A percentile compares a stretch with the other conserved stretches of the same genome.
Conservation (phyloP, 2,797 vertebrate genomes). For the Enteromius paludinosus region DNA sequence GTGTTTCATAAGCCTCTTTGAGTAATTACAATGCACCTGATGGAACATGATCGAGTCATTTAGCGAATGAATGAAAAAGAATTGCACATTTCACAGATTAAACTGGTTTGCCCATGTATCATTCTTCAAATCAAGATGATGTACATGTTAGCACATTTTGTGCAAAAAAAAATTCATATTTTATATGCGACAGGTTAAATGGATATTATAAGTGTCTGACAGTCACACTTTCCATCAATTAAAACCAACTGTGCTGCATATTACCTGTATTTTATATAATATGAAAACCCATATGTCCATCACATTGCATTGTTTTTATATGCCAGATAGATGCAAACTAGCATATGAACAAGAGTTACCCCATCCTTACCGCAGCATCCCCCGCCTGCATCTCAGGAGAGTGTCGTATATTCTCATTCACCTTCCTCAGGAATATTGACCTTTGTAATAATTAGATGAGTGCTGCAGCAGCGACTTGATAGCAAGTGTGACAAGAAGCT, state of each 20-base stretch:
- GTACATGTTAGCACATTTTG: constrained; percentile 13
- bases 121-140: background rate
- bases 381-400: constrained; percentile 41
- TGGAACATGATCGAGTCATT: constrained; percentile 40
- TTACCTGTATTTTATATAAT: background rate
- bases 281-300: background rate
- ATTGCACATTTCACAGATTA: constrained; percentile 21
- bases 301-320: constrained; percentile 8
- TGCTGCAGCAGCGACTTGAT: constrained; percentile 59
- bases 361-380: constrained; percentile 38
- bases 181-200: constrained; percentile 14
- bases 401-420: constrained; percentile 54
- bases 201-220: background rate
- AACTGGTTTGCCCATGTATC: background rate
- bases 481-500: constrained; percentile 35
- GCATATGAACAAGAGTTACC: constrained; percentile 12
- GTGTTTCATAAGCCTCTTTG: constrained; percentile 43
- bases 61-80: constrained; percentile 35
- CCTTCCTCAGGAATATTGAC: constrained; percentile 62
- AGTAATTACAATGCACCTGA: constrained; percentile 29
- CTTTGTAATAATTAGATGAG: constrained; percentile 65
- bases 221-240: background rate
- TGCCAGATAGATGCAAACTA: constrained; percentile 2
- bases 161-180: background rate
- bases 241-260: background rate